phyloP scores from a whole-genome alignment of 2,888 invertebrate genomes.

The Hermaeophaga mercurialis region DNA sequence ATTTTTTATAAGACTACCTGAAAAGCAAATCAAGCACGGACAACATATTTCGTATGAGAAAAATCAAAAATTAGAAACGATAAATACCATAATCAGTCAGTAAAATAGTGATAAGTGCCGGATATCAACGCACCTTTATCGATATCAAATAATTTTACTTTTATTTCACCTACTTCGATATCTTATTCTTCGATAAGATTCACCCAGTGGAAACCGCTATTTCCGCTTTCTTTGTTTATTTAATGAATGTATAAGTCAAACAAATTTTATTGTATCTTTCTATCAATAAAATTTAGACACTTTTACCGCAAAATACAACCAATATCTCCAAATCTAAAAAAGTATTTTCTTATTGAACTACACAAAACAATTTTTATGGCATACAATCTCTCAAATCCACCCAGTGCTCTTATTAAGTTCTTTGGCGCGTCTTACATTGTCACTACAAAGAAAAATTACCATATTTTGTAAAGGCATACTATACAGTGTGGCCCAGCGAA shows the following conservation, averaged over 20 bases:
- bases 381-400: too few relatives aligned
- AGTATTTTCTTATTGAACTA: too few relatives aligned
- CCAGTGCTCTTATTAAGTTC: too few relatives aligned
- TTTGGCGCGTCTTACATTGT: too few relatives aligned
- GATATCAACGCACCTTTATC: slow-evolving; percentile 15
- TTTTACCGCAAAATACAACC: neutral
- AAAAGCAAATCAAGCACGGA: too few relatives aligned
- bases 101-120: slow-evolving; percentile 11
- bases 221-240: slow-evolving; percentile 11
- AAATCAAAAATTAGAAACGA: neutral
- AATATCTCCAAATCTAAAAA: too few relatives aligned
- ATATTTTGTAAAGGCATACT: too few relatives aligned
- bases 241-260: neutral
- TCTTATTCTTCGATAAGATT: slow-evolving; percentile 8
- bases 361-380: too few relatives aligned
- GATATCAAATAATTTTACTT: slow-evolving; percentile 13
- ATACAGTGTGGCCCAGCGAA: too few relatives aligned
- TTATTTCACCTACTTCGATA: slow-evolving; percentile 11
- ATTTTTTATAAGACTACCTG: too few relatives aligned
- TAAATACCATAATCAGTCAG: slow-evolving; percentile 9
- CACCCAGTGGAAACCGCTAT: slow-evolving; percentile 8
- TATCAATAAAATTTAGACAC: neutral
- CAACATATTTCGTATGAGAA: too few relatives aligned
- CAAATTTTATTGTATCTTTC: neutral
- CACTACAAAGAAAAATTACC: too few relatives aligned